Base-by-base conservation (phyloP, 2,888 invertebrate genomes). In the Mythimna vitellina region DNA sequence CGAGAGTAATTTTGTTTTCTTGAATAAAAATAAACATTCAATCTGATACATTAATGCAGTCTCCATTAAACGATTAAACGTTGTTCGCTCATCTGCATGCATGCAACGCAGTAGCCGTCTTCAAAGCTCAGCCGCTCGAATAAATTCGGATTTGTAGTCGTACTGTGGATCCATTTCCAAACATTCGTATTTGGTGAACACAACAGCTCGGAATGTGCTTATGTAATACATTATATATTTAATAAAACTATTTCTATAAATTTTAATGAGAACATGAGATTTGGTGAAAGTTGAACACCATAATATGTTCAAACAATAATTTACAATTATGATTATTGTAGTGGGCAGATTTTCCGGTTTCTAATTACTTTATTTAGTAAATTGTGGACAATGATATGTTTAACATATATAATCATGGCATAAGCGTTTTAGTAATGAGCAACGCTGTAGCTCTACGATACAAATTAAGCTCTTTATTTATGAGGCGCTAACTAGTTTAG, bases 21-120 rank as follows among this genome's bases (percentile, higher is more conserved):
- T 74, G 78, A 87, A 86, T 82, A 87, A 89, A 89, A 92, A 89
- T 87, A 91, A 91, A 90, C 87, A 89, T 90, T 91, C 89, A 86
- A 93, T 93, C 93, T 89, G 93, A 93, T 93, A 93, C 92, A 93
- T 92, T 93, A 94, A 93, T 93, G 91, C 90, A 91, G 91, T 91
- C 91, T 92, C 92, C 93, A 94, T 93, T 93, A 93, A 93, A 94
- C 92, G 93, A 94, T 94, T 94, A 93, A 94, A 92, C 90, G 91
- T 91, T 92, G 92, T 91, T 90, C 92, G 89, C 92, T 93, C 93
- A 94, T 94, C 93, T 94, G 93, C 93, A 94, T 94, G 93, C 93
- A 90, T 92, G 89, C 90, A 88, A 87, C 89, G 92, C 90, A 88
- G 91, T 88, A 89, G 89, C 88, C 90, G 90, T 90, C 93, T 92